Percentiles rank a stretch among this genome's conserved stretches.
These are phyloP conservation scores for Candidula unifasciata DNA, from an alignment of 2,888 invertebrate genomes.

Conservation along the genomic window DNA sequence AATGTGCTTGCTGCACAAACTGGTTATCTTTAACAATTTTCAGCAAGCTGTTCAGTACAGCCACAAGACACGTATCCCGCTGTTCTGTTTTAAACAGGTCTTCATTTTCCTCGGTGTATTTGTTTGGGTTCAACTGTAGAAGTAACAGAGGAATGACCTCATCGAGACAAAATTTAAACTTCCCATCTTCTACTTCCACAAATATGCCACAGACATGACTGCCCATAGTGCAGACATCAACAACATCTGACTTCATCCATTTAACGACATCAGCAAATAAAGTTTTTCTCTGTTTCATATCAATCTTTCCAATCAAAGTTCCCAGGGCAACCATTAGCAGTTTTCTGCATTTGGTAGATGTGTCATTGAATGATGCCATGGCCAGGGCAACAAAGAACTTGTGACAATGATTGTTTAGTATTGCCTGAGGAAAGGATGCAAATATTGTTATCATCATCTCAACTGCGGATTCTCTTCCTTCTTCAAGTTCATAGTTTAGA, in stretches of 20 bases:
- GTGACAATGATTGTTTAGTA: slow-evolving; percentile 82
- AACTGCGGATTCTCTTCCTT: slow-evolving; percentile 90
- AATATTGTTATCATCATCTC: slow-evolving; percentile 90
- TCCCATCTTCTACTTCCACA: slow-evolving; percentile 85
- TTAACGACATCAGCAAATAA: slow-evolving; percentile 41
- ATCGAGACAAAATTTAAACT: slow-evolving; percentile 84
- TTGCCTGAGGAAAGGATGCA: slow-evolving; percentile 84
- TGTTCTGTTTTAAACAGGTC: slow-evolving; percentile 59
- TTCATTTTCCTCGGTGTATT: slow-evolving; percentile 50
- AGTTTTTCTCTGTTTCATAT: slow-evolving; percentile 37
- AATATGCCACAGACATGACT: slow-evolving; percentile 89
- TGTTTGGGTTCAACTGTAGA: slow-evolving; percentile 79
- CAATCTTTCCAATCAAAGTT: slow-evolving; percentile 81
- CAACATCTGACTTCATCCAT: slow-evolving; percentile 47
- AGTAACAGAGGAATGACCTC: slow-evolving; percentile 82
- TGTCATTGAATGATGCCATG: slow-evolving; percentile 89
- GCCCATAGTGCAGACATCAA: slow-evolving; percentile 83
- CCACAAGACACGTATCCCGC: slow-evolving; percentile 74
- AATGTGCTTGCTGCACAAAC: slow-evolving; percentile 64
- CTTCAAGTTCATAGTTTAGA: slow-evolving; percentile 87
- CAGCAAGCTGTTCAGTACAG: slow-evolving; percentile 69
- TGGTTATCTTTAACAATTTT: slow-evolving; percentile 73
- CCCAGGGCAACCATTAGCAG: slow-evolving; percentile 86
- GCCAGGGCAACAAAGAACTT: slow-evolving; percentile 87
- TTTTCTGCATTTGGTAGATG: slow-evolving; percentile 86